Evolutionary conservation across 2,888 invertebrate genomes (phyloP), one percentile per base, ranked within the genome.

Genomic region (Cephus rjabovi): DNA sequence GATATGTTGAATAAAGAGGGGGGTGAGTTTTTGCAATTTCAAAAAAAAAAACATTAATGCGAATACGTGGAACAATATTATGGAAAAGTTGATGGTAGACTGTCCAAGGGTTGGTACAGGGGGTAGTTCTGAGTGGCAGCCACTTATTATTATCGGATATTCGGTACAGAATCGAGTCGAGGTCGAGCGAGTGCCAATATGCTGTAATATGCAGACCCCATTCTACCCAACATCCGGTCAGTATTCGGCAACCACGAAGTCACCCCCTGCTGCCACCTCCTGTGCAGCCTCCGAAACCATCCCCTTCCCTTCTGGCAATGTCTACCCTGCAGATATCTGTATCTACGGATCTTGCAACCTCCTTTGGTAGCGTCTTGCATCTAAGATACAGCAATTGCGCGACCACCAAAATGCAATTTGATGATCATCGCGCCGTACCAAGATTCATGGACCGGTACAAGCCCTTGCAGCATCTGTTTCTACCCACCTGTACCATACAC

Each of bases 101-200:
- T 70, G 33, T 76, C 69, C 30, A 34, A 23, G 34, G 34, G 34
- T 34, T 35, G 70, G 3, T 31, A 4, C 11, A 71, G 31, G 11
- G 40, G 40, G 15, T 40, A 77, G 74, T 12, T 37, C 82, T 82
- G 84, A 86, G 83, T 85, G 85, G 85, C 84, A 86, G 84, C 82
- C 83, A 84, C 86, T 87, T 86, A 87, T 86, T 87, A 85, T 85
- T 84, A 85, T 86, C 85, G 85, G 83, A 84, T 85, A 84, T 84
- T 82, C 79, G 77, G 77, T 76, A 77, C 23, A 73, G 81, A 80
- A 75, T 76, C 82, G 77, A 83, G 82, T 76, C 81, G 83, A 81
- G 83, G 81, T 82, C 80, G 82, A 81, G 79, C 82, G 83, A 84
- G 83, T 86, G 84, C 85, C 86, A 84, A 86, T 86, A 87, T 85